Conservation (phyloP, 2,113 vertebrate genomes). For the Lasiurus cinereus region DNA sequence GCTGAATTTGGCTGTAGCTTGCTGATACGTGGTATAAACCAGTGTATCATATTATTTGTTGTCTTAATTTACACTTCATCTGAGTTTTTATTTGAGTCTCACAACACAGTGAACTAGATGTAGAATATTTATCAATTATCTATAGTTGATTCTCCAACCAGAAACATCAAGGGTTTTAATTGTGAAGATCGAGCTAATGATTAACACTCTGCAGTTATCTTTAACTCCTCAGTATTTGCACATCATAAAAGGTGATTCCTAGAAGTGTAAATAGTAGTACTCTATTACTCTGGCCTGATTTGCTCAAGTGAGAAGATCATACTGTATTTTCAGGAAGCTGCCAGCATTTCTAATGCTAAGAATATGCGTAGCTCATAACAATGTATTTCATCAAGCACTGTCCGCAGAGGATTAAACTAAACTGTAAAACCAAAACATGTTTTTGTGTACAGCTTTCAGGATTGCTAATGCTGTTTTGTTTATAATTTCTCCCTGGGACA, state of each 20-base stretch:
- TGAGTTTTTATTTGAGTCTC: neutral
- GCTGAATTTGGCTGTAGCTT: neutral
- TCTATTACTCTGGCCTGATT: neutral
- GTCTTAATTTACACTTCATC: neutral
- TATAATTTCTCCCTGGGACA: constrained; percentile 23
- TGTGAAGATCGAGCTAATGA: neutral
- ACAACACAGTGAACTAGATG: neutral
- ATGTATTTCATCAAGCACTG: neutral
- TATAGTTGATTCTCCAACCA: neutral
- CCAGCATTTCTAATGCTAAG: constrained; percentile 21
- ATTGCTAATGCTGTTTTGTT: constrained; percentile 40
- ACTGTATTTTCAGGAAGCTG: neutral
- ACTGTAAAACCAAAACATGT: constrained; percentile 23
- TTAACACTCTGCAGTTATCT: neutral
- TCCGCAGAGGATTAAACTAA: constrained; percentile 32
- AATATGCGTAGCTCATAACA: constrained; percentile 16
- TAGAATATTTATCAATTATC: no score
- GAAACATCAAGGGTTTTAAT: neutral
- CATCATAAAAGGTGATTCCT: neutral
- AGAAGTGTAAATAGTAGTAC: neutral
- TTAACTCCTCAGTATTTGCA: neutral
- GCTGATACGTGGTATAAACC: neutral
- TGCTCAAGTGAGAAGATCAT: neutral
- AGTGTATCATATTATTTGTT: neutral
- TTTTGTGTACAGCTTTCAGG: constrained; percentile 48